Base-by-base conservation (phyloP, 2,797 vertebrate species). In the Brotula barbata region DNA sequence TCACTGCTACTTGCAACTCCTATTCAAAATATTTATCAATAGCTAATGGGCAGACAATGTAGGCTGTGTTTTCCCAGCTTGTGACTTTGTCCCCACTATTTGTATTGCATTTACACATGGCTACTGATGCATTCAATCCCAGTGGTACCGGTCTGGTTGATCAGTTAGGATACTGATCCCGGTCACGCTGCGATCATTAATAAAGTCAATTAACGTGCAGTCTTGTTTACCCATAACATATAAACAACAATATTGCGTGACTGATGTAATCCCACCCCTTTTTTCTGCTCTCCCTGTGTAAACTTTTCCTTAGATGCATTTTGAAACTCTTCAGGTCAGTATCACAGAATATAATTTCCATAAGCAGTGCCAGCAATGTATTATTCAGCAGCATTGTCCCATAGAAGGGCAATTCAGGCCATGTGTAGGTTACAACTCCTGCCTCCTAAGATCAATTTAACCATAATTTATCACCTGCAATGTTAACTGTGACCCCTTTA, bases 361-460 rank as follows among this genome's bases (percentile, higher is more conserved):
- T 73, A 59, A 25, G 15, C 40, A 15, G 43, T 14, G 52, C 62
- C 50, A 50, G 50, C 39, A 42, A 75, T 85, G 53, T 75, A 82
- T 81, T 69, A 81, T 84, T 81, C 67, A 86, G 20, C 48, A 62
- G 55, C 17, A 39, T 55, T 33, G 12, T 67, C 57, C 52, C 42
- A 14, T 19, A 62, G 58, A 25, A n/a, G 49, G 42, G 56, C 25
- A 11, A 33, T 31, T 50, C 33, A 33, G 68, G 55, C 70, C 72
- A 61, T 20, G 10, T 57, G 46, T 39, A 63, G 68, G 49, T 61
- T 59, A 58, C 63, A 58, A 42, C 45, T 58, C 59, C 61, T 57
- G 55, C 65, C 68, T 58, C 45, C 50, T 67, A 34, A 37, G 51
- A 73, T 75, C 72, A 67, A 46, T 57, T 37, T 36, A 51, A 51